Conservation (phyloP, 2,797 vertebrate genomes). For the Orestias chungarensis region DNA sequence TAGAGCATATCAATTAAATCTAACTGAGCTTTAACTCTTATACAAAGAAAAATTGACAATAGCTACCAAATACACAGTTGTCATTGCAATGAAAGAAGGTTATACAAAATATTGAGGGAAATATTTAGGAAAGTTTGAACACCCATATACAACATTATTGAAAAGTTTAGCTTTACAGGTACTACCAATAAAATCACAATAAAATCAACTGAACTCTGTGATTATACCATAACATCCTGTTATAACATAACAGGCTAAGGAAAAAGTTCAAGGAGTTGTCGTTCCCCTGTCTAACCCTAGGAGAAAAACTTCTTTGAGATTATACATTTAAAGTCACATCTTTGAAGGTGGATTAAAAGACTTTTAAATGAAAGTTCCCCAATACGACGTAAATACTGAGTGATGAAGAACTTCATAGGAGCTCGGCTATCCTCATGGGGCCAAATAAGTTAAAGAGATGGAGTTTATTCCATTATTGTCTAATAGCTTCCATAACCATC, state of each 20-base stretch:
- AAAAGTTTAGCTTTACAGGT: not conserved
- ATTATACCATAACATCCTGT: not conserved
- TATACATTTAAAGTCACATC: conserved; percentile 43
- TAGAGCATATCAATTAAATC: not conserved
- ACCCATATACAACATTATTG: no score
- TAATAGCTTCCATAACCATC: conserved; percentile 80
- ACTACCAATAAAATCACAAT: not conserved
- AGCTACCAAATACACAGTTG: not conserved
- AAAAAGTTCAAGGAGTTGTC: not conserved
- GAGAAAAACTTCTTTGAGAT: conserved; percentile 50
- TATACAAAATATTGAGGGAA: not conserved
- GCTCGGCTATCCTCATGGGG: conserved; percentile 58
- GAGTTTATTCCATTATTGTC: conserved; percentile 79
- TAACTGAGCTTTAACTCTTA: not conserved
- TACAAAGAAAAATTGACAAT: not conserved
- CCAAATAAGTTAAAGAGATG: conserved; percentile 55
- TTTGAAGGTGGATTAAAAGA: conserved; percentile 50
- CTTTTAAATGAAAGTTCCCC: conserved; percentile 46
- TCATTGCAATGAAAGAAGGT: not conserved
- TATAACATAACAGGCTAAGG: not conserved
- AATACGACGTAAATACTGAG: conserved; percentile 43
- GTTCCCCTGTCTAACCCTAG: conserved; percentile 38
- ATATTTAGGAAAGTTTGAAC: not conserved
- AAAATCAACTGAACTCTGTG: not conserved
- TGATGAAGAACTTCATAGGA: conserved; percentile 54